Evolutionary conservation across 2,113 vertebrate species (phyloP).

Genomic region (Globicephala melas): DNA sequence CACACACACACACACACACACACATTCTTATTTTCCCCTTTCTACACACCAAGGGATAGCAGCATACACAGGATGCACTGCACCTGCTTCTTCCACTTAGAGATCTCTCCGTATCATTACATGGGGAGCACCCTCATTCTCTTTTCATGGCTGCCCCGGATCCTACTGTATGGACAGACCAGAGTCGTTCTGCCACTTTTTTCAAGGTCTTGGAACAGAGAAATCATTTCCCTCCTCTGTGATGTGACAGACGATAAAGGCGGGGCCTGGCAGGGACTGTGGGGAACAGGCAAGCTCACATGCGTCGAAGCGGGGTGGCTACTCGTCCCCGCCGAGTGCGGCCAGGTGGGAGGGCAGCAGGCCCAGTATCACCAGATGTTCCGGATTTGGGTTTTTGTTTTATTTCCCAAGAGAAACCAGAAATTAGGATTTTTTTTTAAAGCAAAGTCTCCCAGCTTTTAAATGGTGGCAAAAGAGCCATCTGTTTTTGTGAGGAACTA

Average conservation of each 20-base stretch:
- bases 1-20: not conserved
- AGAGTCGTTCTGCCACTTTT: not conserved
- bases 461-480: not conserved
- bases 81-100: not conserved
- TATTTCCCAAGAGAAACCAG: not conserved
- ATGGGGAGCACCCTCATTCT: fast-evolving
- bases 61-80: not conserved
- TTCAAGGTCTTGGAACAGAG: not conserved
- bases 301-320: fast-evolving
- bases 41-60: not conserved
- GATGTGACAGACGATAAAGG: fast-evolving
- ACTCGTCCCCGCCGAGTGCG: fast-evolving
- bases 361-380: not conserved
- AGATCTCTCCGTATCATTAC: fast-evolving
- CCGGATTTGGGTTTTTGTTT: not conserved
- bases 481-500: not conserved
- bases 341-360: not conserved
- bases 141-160: not conserved
- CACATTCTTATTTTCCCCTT: not conserved
- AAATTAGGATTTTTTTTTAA: not conserved
- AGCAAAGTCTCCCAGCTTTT: not conserved
- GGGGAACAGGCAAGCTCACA: fast-evolving
- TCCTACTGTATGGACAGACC: fast-evolving
- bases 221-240: not conserved
- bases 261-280: fast-evolving